phyloP scores from a whole-genome alignment of 2,113 vertebrate genomes.

The Meriones unguiculatus region DNA sequence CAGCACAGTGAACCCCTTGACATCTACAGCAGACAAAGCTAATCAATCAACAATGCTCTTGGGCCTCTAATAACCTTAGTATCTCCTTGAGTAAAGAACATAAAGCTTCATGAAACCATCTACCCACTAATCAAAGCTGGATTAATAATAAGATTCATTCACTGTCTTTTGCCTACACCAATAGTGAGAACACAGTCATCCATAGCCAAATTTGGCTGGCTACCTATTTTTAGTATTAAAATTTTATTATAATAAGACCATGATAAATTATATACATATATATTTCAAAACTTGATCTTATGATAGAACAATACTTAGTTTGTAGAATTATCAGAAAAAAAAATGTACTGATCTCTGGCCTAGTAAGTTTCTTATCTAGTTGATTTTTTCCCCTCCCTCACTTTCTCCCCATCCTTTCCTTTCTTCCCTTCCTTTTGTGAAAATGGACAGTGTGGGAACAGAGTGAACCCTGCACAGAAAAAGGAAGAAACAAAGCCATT shows the following conservation, averaged over 20 bases:
- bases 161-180: neutral
- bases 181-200: neutral
- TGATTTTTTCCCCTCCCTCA: neutral
- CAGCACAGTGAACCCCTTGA: neutral
- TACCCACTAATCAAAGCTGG: neutral
- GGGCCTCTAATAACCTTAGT: neutral
- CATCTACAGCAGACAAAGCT: neutral
- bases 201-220: neutral
- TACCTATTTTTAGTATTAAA: constrained; percentile 29
- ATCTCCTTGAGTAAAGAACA: neutral
- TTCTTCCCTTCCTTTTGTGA: neutral
- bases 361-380: neutral
- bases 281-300: neutral
- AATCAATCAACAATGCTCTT: neutral
- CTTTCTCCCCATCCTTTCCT: neutral
- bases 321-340: neutral
- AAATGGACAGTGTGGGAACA: neutral
- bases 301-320: neutral
- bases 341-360: neutral
- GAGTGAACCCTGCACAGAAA: neutral
- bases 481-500: neutral
- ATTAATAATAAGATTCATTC: neutral
- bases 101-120: neutral
- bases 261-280: neutral
- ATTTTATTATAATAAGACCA: neutral